phyloP scores from a whole-genome alignment of 2,888 invertebrate genomes.

The Patella pellucida region DNA sequence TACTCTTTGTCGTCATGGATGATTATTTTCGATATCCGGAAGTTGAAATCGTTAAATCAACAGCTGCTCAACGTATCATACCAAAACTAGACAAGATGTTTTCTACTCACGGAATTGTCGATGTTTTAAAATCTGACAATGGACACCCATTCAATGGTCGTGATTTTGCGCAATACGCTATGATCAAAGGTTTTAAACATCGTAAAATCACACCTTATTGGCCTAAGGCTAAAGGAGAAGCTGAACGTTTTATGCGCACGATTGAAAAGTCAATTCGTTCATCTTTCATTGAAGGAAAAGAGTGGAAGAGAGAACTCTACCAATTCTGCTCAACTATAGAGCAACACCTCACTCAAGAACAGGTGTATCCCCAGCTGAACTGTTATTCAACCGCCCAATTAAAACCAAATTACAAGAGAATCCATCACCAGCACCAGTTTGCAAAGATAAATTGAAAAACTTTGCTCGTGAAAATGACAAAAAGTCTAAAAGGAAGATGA shows the following conservation, averaged over 20 bases:
- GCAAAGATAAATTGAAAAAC: background rate
- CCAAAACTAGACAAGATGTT: slow-evolving; percentile 34
- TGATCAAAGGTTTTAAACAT: background rate
- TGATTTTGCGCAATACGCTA: slow-evolving; percentile 21
- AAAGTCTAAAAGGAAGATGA: background rate
- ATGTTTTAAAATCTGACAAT: slow-evolving; percentile 32
- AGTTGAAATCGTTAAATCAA: slow-evolving; percentile 31
- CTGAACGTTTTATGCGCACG: background rate
- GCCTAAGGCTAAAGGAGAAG: background rate
- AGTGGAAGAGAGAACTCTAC: slow-evolving; percentile 6
- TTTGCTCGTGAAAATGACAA: background rate
- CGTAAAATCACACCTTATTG: background rate
- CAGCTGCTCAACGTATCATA: slow-evolving; percentile 28
- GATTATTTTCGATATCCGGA: slow-evolving; percentile 36
- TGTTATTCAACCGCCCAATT: background rate
- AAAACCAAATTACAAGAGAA: background rate
- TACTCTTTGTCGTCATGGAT: slow-evolving; percentile 37
- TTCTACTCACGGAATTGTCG: slow-evolving; percentile 30
- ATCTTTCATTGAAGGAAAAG: background rate
- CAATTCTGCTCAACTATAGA: no score
- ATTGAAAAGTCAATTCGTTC: background rate
- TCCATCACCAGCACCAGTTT: background rate
- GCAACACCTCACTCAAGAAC: background rate
- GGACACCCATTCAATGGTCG: slow-evolving; percentile 32
- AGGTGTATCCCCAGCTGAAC: background rate